Percentiles rank a stretch among this genome's conserved stretches.
Evolutionary conservation across 2,888 invertebrate species (phyloP).

Genomic region (Agriopis marginaria): DNA sequence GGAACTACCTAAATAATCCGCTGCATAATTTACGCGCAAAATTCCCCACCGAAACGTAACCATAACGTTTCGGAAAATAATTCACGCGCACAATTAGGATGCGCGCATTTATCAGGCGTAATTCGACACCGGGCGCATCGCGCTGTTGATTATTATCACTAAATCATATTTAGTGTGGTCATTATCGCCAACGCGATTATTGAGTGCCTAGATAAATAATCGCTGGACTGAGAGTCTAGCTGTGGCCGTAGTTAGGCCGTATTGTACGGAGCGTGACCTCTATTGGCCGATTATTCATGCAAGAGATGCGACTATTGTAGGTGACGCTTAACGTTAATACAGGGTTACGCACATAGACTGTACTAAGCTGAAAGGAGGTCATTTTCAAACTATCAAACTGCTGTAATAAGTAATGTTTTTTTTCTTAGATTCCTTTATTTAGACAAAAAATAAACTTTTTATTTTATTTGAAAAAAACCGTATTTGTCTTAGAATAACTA

Average conservation of each 20-base stretch:
- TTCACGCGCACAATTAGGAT: slow-evolving; percentile 41
- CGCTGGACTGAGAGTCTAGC: slow-evolving; percentile 45
- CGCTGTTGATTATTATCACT: slow-evolving; percentile 51
- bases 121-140: slow-evolving; percentile 48
- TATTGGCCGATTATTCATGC: no score
- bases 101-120: slow-evolving; percentile 45
- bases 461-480: no score
- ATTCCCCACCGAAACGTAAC: slow-evolving; percentile 22
- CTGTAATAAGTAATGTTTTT: no score
- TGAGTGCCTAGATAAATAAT: slow-evolving; percentile 49
- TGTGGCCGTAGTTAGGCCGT: slow-evolving; percentile 35
- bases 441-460: no score
- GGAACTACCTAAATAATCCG: background rate
- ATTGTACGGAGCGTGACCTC: slow-evolving; percentile 34
- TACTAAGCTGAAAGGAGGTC: no score
- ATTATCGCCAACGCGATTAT: slow-evolving; percentile 50
- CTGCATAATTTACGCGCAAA: slow-evolving; percentile 13
- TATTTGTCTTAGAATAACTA: no score
- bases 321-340: slow-evolving; percentile 11
- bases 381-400: no score
- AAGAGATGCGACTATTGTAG: no score
- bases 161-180: slow-evolving; percentile 55
- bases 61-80: slow-evolving; percentile 36
- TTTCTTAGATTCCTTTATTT: no score
- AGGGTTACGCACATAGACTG: no score